Evolutionary conservation across 2,113 vertebrate species (phyloP).

Genomic region (Mellivora capensis): DNA sequence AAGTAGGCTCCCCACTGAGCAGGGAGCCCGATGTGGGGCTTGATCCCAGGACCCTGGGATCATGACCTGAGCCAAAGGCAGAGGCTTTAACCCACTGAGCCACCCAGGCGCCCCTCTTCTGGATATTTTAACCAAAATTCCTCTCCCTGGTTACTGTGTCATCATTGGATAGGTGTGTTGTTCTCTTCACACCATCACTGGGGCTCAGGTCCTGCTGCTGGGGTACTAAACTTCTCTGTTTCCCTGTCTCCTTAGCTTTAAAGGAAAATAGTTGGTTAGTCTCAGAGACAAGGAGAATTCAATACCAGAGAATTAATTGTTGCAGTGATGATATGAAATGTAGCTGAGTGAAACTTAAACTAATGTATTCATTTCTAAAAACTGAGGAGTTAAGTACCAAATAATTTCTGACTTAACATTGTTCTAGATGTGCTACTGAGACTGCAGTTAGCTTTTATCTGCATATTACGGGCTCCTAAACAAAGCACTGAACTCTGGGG

Average conservation of each 20-base stretch:
- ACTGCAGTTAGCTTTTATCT: background rate
- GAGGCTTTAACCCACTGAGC: no score
- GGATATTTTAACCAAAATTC: background rate
- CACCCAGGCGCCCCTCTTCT: background rate
- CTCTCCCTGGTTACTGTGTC: background rate
- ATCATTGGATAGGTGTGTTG: background rate
- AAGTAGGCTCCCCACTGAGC: no score
- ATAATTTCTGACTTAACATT: background rate
- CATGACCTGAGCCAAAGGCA: no score
- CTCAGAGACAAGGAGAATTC: background rate
- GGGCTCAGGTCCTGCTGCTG: background rate
- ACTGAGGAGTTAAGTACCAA: background rate
- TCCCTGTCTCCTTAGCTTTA: background rate
- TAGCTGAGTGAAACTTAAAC: background rate
- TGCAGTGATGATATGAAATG: background rate
- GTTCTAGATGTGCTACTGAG: background rate
- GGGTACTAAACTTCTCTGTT: background rate
- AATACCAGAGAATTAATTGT: background rate
- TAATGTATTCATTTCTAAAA: conserved; percentile 23
- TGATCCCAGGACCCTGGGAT: no score
- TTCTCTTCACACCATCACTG: background rate
- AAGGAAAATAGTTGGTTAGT: background rate
- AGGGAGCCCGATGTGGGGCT: no score
- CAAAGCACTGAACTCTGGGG: background rate
- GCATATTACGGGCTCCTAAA: background rate